phyloP scores from a whole-genome alignment of 2,113 vertebrate species.

The Myotis lucifugus region DNA sequence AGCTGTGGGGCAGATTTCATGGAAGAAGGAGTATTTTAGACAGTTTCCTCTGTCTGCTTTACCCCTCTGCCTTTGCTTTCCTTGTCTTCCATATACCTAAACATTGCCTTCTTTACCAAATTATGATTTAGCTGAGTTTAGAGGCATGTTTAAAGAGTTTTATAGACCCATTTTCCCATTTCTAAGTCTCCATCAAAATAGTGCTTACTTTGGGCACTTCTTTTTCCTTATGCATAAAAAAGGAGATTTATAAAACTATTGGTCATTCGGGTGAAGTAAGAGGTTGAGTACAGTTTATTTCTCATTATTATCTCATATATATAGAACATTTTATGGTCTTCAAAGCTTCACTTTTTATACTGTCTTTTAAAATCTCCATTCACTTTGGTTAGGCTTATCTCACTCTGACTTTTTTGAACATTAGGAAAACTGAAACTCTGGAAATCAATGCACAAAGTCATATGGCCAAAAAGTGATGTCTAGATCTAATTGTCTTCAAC shows the following conservation, averaged over 20 bases:
- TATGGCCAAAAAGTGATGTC: not conserved
- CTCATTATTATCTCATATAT: not conserved
- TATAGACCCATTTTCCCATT: not conserved
- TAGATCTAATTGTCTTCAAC: not conserved
- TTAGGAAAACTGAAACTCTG: not conserved
- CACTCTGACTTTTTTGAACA: not conserved
- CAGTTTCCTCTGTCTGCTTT: not conserved
- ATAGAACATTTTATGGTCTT: not conserved
- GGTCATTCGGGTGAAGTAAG: not conserved
- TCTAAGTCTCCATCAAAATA: not conserved
- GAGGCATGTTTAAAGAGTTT: not conserved
- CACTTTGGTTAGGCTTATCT: not conserved
- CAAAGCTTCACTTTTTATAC: not conserved
- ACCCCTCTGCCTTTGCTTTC: not conserved
- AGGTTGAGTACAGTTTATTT: not conserved
- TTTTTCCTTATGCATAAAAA: not conserved
- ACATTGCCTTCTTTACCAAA: not conserved
- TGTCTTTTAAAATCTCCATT: not conserved
- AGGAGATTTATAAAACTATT: not conserved
- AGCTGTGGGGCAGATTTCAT: not conserved
- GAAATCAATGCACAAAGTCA: not conserved
- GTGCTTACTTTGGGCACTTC: not conserved
- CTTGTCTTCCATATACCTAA: not conserved
- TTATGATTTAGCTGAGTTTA: not conserved
- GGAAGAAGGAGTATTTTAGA: not conserved